These are phyloP conservation scores for Ageneiosus marmoratus DNA, from an alignment of 2,113 vertebrate species.

Conservation along the genomic window DNA sequence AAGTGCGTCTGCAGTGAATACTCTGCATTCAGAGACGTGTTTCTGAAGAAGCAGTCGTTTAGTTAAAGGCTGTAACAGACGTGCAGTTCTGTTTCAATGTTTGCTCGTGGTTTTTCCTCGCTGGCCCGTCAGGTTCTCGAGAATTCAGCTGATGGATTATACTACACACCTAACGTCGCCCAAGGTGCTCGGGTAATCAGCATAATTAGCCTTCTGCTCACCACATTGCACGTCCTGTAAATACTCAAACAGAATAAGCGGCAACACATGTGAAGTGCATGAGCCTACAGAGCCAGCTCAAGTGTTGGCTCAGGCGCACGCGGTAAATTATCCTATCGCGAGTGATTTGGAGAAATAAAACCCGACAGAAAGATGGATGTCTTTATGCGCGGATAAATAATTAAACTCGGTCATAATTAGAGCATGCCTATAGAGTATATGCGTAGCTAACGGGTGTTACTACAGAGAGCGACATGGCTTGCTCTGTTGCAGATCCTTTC, in stretches of 20 bases:
- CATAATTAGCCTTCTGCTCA: slow-evolving; percentile 33
- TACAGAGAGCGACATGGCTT: background rate
- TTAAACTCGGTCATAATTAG: background rate
- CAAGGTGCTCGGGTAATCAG: slow-evolving; percentile 39
- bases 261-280: slow-evolving; percentile 38
- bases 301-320: slow-evolving; percentile 17
- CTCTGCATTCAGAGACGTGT: background rate
- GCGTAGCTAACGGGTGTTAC: background rate
- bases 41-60: background rate
- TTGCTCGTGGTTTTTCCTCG: slow-evolving; percentile 2
- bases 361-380: slow-evolving; percentile 36
- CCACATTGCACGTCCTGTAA: slow-evolving; percentile 35
- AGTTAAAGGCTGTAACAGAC: background rate
- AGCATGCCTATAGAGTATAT: no score
- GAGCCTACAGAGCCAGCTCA: slow-evolving; percentile 22
- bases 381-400: slow-evolving; percentile 25
- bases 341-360: slow-evolving; percentile 26
- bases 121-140: slow-evolving; percentile 2
- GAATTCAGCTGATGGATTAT: slow-evolving; percentile 22
- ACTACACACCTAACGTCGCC: slow-evolving; percentile 24
- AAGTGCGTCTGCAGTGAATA: background rate
- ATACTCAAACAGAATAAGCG: slow-evolving; percentile 24
- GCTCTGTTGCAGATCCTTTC: background rate
- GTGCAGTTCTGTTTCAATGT: background rate
- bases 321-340: slow-evolving; percentile 2